Base-by-base conservation (phyloP, 2,888 invertebrate species). In the Cheilosia vernalis region DNA sequence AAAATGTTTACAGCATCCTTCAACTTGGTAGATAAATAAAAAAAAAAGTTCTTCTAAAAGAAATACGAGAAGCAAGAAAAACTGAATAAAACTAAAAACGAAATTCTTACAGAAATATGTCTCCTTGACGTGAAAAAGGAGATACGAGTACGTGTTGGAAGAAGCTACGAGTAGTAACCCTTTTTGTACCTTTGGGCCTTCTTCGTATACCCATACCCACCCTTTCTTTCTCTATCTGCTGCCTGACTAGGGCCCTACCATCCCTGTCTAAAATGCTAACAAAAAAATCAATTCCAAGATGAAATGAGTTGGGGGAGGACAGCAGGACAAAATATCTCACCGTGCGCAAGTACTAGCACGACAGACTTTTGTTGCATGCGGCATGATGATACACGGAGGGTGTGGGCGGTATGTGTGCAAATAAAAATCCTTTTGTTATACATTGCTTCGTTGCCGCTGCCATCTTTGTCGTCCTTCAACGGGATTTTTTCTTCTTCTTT, bases 391-490 rank as follows among this genome's bases (percentile, higher is more conserved):
- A 56, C 44, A 17, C 53, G 17, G 27, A 27, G 55, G 27, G 19
- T 17, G 58, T 33, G n/a, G 40, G 15, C 24, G 55, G 47, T 6
- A 37, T 4, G 9, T 15, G 51, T 19, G 24, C 17, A 19, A 3
- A 60, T 58, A 79, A 64, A 84, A 79, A 79, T 84, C 74, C 84
- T 80, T 84, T 84, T 84, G 84, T 84, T 66, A 60, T 79, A 51
- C 67, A 70, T 49, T 58, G 69, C 74, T 79, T 74, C 53, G 69
- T 47, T 79, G 74, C 64, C 84, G 73, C 67, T 78, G 78, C 69
- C 83, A 84, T 79, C 79, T 84, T 70, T 74, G 64, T 84, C 80
- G 84, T 80, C 84, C 84, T 84, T 84, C 84, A 79, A 70, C 74
- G 79, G 74, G 37, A 69, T 73, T 49, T 74, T 70, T 69, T 78